Base-by-base conservation (phyloP, 2,797 vertebrate species). In the Etheostoma nigrum region DNA sequence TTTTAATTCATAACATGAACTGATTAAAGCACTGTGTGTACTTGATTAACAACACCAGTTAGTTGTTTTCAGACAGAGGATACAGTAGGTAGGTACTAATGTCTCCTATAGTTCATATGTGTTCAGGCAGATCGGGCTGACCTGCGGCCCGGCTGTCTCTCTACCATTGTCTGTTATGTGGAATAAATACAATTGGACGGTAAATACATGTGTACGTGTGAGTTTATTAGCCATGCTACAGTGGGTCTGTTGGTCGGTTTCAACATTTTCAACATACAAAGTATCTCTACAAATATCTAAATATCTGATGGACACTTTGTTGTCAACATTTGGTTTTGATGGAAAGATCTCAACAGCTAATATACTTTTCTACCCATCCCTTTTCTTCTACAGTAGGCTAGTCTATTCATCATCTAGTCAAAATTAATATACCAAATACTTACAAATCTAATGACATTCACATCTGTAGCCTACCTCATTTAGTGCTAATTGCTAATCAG, bases 111-210 rank as follows among this genome's bases (percentile, higher is more conserved):
- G 57, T 76, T 83, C 69, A 68, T 74, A 48, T 80, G 74, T 88
- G 83, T 83, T 66, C 67, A 67, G 76, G 73, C 66, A 76, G 65
- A 60, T 30, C 9, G 45, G 69, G 30, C 30, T 30, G 30, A 30
- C 30, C 30, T 30, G 30, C 30, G 68, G 51, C 58, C 71, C 74
- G 60, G 79, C 79, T 40, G 10, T 79, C 65, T 54, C 85, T 88
- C 85, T 89, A 81, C 85, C 88, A 85, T 86, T 91, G 84, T 92
- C 86, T 91, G 86, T 90, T 83, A 79, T 91, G 91, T 93, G 86
- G 83, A 92, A 90, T 92, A 92, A 92, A 94, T 78, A 82, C 86
- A 89, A 86, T 88, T 91, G 85, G 67, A 86, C 30, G 6, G 74
- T 68, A 68, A 59, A 27, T 47, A 10, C 12, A 1, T 54, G 64